Evolutionary conservation across 2,888 invertebrate genomes (phyloP), one percentile per base, ranked within the genome.

Genomic region (Xylophagus ater): DNA sequence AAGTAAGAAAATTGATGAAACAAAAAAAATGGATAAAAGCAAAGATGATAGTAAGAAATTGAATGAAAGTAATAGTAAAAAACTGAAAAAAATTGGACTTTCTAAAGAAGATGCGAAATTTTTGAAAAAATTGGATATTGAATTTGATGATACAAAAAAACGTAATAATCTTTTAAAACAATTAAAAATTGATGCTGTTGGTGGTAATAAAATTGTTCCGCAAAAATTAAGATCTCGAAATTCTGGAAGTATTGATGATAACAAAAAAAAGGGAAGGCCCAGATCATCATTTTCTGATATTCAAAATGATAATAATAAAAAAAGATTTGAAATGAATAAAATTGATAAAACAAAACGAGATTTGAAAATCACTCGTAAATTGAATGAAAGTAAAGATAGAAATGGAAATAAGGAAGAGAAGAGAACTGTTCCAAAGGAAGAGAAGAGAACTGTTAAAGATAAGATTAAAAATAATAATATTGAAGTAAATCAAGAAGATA

Each of bases 171-270:
- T 48, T 19, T 13, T 46, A 3, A 40, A 33, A 17, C 25, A 46
- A 14, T 25, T 48, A 3, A 46, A 38, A 34, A 46, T 46, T 31
- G 43, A 48, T 33, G 46, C 46, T 3, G 35, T 43, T 4, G 46
- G 46, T 17, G 48, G 48, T 12, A 43, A 45, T 10, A 32, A 42
- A 2, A 21, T 45, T 8, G 19, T 36, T 7, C 4, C 20, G 13
- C 26, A 25, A 2, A 30, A 37, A 13, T 34, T 40, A n/a, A n/a
- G n/a, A n/a, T n/a, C n/a, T n/a, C n/a, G n/a, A n/a, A n/a, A n/a
- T n/a, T n/a, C 9, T 26, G 12, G 21, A 33, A 25, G 15, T 33
- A 34, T 29, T 17, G 30, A 34, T 19, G 5, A 33, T 26, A 15
- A 26, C 10, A 12, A 7, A 13, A 12, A 38, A 31, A 9, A 4